Evolutionary conservation across 2,797 vertebrate species (phyloP).

Genomic region (Chrosomus eos): DNA sequence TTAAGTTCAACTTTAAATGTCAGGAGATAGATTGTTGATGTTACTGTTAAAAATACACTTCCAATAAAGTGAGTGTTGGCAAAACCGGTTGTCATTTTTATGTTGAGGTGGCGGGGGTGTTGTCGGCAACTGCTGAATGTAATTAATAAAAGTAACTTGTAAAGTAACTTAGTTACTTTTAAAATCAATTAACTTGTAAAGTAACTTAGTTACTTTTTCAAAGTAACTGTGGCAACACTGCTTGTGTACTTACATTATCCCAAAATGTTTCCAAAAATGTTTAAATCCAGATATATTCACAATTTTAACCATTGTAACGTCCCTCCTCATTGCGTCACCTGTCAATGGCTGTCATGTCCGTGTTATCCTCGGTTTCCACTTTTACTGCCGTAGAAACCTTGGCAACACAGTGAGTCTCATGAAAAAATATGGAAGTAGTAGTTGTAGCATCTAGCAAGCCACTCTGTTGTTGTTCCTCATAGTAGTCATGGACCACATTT

Average conservation of each 20-base stretch:
- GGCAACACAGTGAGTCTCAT: not conserved
- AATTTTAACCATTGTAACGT: not conserved
- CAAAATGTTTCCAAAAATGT: not conserved
- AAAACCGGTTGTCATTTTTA: too few relatives aligned
- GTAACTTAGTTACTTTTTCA: too few relatives aligned
- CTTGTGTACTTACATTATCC: not conserved
- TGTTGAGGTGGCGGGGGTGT: too few relatives aligned
- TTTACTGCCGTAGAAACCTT: not conserved
- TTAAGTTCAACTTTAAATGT: too few relatives aligned
- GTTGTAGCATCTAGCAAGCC: not conserved
- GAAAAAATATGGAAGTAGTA: not conserved
- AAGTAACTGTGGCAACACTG: too few relatives aligned
- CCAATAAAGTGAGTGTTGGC: too few relatives aligned
- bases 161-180: too few relatives aligned
- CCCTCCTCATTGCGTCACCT: not conserved
- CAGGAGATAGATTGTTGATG: too few relatives aligned
- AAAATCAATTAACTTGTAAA: too few relatives aligned
- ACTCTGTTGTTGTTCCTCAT: not conserved
- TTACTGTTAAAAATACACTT: too few relatives aligned
- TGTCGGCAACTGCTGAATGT: too few relatives aligned
- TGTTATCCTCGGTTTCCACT: not conserved
- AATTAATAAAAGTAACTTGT: too few relatives aligned
- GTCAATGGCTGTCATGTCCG: not conserved
- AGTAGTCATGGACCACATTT: not conserved
- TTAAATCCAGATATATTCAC: not conserved